A percentile compares a stretch with the other conserved stretches of the same genome.
phyloP scores from a whole-genome alignment of 1,140 invertebrate genomes.

The Lasaia peninsularis region DNA sequence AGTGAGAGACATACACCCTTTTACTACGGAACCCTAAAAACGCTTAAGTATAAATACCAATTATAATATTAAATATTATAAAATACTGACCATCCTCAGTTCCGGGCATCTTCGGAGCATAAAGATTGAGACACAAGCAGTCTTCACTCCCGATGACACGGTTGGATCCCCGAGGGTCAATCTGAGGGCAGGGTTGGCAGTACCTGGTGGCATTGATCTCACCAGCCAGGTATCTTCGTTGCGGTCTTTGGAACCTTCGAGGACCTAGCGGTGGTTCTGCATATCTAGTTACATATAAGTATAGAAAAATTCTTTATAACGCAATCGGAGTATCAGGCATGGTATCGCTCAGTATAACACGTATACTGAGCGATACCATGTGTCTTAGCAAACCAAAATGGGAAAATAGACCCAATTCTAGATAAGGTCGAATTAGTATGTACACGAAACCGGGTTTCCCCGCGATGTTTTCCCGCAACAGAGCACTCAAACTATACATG shows the following conservation, averaged over 20 bases:
- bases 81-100: conserved; percentile 53
- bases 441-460: no score
- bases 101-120: conserved; percentile 81
- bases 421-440: no score
- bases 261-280: conserved; percentile 82
- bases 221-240: conserved; percentile 72
- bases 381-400: no score
- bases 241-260: conserved; percentile 80
- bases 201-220: conserved; percentile 75
- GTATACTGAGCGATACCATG: no score
- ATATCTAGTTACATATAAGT: conserved; percentile 78
- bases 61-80: background rate
- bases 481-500: no score
- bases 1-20: no score
- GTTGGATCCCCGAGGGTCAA: conserved; percentile 48
- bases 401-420: no score
- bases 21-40: conserved; percentile 1
- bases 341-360: no score
- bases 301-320: no score
- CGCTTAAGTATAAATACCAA: no score
- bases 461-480: no score
- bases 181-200: conserved; percentile 79
- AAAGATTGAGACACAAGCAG: conserved; percentile 89
- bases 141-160: conserved; percentile 82
- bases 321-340: no score